Percentiles rank a stretch among this genome's conserved stretches.
These are phyloP conservation scores for Eupithecia exiguata DNA, from an alignment of 2,888 invertebrate genomes.

Conservation along the genomic window DNA sequence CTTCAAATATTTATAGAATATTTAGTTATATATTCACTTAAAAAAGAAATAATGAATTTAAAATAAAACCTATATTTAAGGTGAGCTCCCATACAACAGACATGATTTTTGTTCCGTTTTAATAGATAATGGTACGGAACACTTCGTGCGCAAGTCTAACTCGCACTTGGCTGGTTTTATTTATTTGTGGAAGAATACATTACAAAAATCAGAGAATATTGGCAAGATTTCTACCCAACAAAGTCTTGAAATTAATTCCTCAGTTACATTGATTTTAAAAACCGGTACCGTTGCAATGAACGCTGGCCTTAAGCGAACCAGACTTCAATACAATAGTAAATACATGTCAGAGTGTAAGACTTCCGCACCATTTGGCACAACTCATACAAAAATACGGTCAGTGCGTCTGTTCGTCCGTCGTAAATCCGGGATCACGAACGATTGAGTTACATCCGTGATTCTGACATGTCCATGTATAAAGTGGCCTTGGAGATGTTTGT, in stretches of 20 bases:
- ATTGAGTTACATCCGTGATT: conserved; percentile 26
- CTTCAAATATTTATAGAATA: no score
- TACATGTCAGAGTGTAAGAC: not conserved
- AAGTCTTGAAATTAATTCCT: not conserved
- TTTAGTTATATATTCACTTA: no score
- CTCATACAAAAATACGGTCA: conserved; percentile 21
- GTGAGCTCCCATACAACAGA: no score
- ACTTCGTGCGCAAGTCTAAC: no score
- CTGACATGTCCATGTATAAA: conserved; percentile 9
- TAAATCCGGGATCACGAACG: conserved; percentile 22
- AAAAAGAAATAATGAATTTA: no score
- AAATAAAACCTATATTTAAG: no score
- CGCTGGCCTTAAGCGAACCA: not conserved
- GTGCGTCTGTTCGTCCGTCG: conserved; percentile 20
- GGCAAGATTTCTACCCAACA: not conserved
- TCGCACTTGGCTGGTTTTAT: no score
- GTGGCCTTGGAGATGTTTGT: not conserved
- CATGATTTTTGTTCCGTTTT: no score
- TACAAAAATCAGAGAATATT: no score
- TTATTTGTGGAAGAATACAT: no score
- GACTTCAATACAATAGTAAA: conserved; percentile 1
- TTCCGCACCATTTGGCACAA: conserved; percentile 10
- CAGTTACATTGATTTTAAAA: not conserved
- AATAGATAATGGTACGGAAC: no score
- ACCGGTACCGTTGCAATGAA: not conserved